phyloP scores from a whole-genome alignment of 2,888 invertebrate genomes.

The Pyrrhia umbra region DNA sequence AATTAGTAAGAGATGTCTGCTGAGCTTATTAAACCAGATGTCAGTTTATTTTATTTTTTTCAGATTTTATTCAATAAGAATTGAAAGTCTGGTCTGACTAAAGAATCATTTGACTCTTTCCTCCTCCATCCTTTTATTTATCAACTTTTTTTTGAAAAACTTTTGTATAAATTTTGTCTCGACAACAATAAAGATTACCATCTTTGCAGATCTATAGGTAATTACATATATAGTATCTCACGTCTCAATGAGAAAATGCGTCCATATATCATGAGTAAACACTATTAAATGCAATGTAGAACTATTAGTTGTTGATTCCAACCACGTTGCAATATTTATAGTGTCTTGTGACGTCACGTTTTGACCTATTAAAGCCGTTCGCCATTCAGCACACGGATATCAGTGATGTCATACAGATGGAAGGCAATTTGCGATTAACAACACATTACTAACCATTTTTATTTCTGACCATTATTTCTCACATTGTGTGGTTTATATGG shows the following conservation, averaged over 20 bases:
- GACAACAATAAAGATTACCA: conserved; percentile 1
- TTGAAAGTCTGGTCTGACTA: too few species aligned
- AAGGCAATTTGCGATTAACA: conserved; percentile 35
- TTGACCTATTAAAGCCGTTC: conserved; percentile 51
- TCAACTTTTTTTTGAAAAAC: too few species aligned
- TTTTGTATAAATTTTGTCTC: too few species aligned
- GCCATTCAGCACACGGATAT: conserved; percentile 54
- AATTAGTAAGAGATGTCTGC: too few species aligned
- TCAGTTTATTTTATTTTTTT: too few species aligned
- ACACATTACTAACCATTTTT: conserved; percentile 30
- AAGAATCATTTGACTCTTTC: too few species aligned
- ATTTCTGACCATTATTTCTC: conserved; percentile 20
- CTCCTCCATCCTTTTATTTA: too few species aligned
- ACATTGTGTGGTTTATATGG: conserved; percentile 4
- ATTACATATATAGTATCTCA: conserved; percentile 14
- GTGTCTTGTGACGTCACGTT: conserved; percentile 50
- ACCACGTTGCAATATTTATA: conserved; percentile 39
- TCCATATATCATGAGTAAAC: conserved; percentile 33
- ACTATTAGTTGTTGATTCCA: conserved; percentile 4
- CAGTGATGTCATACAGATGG: conserved; percentile 51
- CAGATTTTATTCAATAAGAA: too few species aligned
- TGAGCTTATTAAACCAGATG: too few species aligned
- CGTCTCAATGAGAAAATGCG: conserved; percentile 9
- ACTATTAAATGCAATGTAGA: conserved; percentile 19
- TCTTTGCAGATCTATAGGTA: conserved; percentile 9